These are phyloP conservation scores for Cerceris ruficornis DNA, from an alignment of 2,888 invertebrate genomes.

Conservation along the genomic window DNA sequence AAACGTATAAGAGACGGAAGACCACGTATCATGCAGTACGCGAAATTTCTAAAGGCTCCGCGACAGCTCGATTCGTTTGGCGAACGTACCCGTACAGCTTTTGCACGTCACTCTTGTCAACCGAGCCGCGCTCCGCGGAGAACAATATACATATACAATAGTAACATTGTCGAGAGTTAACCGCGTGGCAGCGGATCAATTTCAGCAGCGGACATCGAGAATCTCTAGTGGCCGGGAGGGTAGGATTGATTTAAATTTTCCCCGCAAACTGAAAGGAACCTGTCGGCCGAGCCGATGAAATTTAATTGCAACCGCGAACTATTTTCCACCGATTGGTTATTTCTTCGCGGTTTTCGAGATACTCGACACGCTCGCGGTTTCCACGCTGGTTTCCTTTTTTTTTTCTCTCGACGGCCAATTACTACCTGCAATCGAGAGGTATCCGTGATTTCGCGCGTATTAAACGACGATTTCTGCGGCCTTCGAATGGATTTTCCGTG, in stretches of 20 bases:
- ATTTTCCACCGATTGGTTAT: slow-evolving; percentile 10
- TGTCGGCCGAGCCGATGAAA: slow-evolving; percentile 11
- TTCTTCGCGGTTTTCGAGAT: neutral
- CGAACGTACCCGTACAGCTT: slow-evolving; percentile 28
- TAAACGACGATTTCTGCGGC: neutral
- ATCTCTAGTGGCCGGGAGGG: slow-evolving; percentile 2
- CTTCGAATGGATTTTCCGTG: neutral
- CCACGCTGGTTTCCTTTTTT: neutral
- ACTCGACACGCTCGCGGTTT: slow-evolving; percentile 8
- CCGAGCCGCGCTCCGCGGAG: slow-evolving; percentile 13
- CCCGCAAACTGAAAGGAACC: slow-evolving; percentile 11
- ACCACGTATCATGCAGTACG: slow-evolving; percentile 22
- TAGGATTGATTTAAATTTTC: slow-evolving; percentile 46
- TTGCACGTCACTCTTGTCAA: slow-evolving; percentile 13
- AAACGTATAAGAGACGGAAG: neutral
- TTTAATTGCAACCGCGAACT: slow-evolving; percentile 31
- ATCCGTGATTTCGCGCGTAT: neutral
- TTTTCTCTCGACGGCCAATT: neutral
- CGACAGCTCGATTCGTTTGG: neutral
- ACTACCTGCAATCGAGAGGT: neutral
- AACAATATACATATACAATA: slow-evolving; percentile 31
- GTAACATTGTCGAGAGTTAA: slow-evolving; percentile 47
- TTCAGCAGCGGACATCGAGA: slow-evolving; percentile 8
- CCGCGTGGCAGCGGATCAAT: slow-evolving; percentile 39
- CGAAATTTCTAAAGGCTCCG: neutral